Evolutionary conservation across 2,888 invertebrate species (phyloP), one percentile per base, ranked within the genome.

Genomic region (Agrenia bidenticulata): DNA sequence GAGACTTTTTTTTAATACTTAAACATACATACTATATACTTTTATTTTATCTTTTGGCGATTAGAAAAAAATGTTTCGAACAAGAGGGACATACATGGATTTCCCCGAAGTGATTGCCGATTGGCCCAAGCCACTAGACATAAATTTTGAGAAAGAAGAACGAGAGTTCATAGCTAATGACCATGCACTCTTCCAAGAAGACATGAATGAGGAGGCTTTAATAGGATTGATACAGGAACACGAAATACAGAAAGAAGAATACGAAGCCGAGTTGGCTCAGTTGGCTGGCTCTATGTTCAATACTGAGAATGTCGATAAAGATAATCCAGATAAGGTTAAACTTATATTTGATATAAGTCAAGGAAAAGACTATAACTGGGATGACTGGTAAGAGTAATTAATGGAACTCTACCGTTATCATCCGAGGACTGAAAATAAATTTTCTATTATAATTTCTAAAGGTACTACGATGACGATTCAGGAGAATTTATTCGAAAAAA

Each of bases 81-180:
- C 70, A 4, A 53, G 70, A 21, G 70, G 70, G 7, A 65, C 51
- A 24, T 70, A 70, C 27, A 2, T 70, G 41, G 67, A 70, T 27
- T 67, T 67, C n/a, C 67, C 70, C 1, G 70, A 70, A 42, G 67
- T 70, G 2, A 65, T 65, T 2, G 67, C 70, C 4, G 67, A 70
- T 41, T 63, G 63, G 61, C 65, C 67, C 0, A 63, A 57, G 37
- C 53, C 21, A 4, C 37, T 64, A 0, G 65, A 67, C 1, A 63
- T 67, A 11, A 58, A 62, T 11, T 70, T 66, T 50, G 67, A 67
- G 17, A 26, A 57, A 27, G 67, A 63, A 1, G 56, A 50, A 2
- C 23, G 51, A 19, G 67, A 60, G 24, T 60, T 63, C 21, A 63
- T 67, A 0, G 50, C 45, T 15, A 67, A 67, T 45, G 21, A 53